Conservation (phyloP, 2,113 vertebrate genomes). For the Petaurus breviceps region DNA sequence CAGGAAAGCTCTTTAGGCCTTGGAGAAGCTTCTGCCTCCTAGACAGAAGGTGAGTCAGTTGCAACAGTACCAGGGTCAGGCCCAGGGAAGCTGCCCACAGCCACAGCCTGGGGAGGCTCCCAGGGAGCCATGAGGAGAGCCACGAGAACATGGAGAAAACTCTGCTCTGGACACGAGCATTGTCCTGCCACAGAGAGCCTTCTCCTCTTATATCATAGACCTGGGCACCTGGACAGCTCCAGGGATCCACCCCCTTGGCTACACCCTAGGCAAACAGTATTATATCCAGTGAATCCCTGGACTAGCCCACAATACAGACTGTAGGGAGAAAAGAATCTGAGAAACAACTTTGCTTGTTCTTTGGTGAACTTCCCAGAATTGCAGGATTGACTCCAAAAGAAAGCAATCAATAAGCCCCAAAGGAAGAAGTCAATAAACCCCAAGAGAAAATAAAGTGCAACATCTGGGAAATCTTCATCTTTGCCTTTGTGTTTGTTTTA, state of each 20-base stretch:
- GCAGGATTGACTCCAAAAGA: too few relatives aligned
- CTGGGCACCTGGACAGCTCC: conserved; percentile 39
- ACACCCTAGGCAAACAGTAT: not conserved
- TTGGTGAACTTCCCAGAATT: not conserved
- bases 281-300: not conserved
- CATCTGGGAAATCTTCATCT: too few relatives aligned
- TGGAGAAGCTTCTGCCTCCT: conserved; percentile 78
- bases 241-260: not conserved
- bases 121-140: conserved; percentile 43
- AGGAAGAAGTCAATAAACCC: too few relatives aligned
- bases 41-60: conserved; percentile 78
- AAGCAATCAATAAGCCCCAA: too few relatives aligned
- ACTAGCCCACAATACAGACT: not conserved
- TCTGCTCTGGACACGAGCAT: not conserved
- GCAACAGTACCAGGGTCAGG: conserved; percentile 79
- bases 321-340: not conserved
- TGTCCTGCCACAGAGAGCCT: not conserved
- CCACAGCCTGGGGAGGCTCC: conserved; percentile 74
- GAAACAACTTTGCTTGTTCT: not conserved
- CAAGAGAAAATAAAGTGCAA: too few relatives aligned
- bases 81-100: conserved; percentile 80
- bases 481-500: too few relatives aligned
- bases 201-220: conserved; percentile 24
- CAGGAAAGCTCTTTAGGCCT: conserved; percentile 84
- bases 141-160: not conserved